Base-by-base conservation (phyloP, 2,888 invertebrate genomes). In the Hedya salicella region DNA sequence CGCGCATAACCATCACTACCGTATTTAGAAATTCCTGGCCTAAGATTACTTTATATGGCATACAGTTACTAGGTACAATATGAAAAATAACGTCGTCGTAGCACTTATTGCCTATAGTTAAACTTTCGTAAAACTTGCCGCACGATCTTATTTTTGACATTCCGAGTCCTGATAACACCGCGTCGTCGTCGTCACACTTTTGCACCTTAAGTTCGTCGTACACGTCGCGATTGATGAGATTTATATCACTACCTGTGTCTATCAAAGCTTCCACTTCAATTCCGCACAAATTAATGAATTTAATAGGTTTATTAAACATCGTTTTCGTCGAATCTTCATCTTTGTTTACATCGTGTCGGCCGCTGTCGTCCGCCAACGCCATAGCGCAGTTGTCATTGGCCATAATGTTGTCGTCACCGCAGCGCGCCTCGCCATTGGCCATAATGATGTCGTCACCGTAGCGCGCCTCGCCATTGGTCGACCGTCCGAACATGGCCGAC, bases 1-100 rank as follows among this genome's bases (percentile, higher is more conserved):
- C 30, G 44, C 56, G 42, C 44, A 95, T 64, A 93, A 92, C 75
- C 93, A 93, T 52, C 11, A 81, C 92, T 91, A 80, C 94, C 93
- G 83, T 32, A 5, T 40, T 25, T 2, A 56, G 30, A 44, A 56
- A 56, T 44, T 56, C 56, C 44, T 42, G 30, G n/a, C 56, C 56
- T 56, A 56, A 30, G 0, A 56, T 30, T 13, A 44, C 8, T 16
- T 30, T 56, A 44, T 30, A 21, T 4, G 56, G 42, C 44, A 56
- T 56, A 44, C 21, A 56, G 44, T 44, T 25, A 16, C 25, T 56
- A 30, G 56, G 56, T 16, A 56, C 30, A 9, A 56, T 16, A 5
- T 56, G 44, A 2, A 56, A 56, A 4, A 56, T 19, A 21, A 54
- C 19, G 1, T 3, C 21, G 14, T 21, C 14, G 21, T 54, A 54